A percentile compares a stretch with the other conserved stretches of the same genome.
Conservation (phyloP, 2,888 invertebrate genomes). For the Chrysomela aeneicollis region DNA sequence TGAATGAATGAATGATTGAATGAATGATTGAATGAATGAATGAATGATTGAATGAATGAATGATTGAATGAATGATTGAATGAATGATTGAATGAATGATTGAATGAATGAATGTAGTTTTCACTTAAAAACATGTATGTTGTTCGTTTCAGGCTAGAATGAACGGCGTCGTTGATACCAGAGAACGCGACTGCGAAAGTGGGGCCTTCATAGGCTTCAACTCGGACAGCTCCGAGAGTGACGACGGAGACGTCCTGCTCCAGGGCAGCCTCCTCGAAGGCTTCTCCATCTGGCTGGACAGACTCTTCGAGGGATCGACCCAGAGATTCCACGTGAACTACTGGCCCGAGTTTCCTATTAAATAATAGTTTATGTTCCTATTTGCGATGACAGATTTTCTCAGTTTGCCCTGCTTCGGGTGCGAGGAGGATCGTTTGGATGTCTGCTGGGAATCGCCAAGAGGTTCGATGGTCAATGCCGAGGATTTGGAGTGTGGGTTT, state of each 20-base stretch:
- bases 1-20: too few relatives aligned
- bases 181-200: slow-evolving; percentile 71
- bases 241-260: slow-evolving; percentile 64
- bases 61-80: too few relatives aligned
- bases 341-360: slow-evolving; percentile 96
- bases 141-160: not conserved
- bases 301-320: slow-evolving; percentile 94
- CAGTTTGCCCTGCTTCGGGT: not conserved
- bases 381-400: slow-evolving; percentile 1
- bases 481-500: not conserved
- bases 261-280: slow-evolving; percentile 79
- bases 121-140: too few relatives aligned
- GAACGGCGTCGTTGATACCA: not conserved
- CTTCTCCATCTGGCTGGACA: slow-evolving; percentile 94
- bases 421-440: not conserved
- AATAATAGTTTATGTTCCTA: slow-evolving; percentile 63
- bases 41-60: too few relatives aligned
- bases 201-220: slow-evolving; percentile 88
- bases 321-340: slow-evolving; percentile 95
- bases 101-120: too few relatives aligned
- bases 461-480: not conserved
- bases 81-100: too few relatives aligned
- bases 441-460: not conserved
- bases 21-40: too few relatives aligned
- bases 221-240: slow-evolving; percentile 69